Evolutionary conservation across 2,797 vertebrate species (phyloP).

Genomic region (Hippocampus kuda): DNA sequence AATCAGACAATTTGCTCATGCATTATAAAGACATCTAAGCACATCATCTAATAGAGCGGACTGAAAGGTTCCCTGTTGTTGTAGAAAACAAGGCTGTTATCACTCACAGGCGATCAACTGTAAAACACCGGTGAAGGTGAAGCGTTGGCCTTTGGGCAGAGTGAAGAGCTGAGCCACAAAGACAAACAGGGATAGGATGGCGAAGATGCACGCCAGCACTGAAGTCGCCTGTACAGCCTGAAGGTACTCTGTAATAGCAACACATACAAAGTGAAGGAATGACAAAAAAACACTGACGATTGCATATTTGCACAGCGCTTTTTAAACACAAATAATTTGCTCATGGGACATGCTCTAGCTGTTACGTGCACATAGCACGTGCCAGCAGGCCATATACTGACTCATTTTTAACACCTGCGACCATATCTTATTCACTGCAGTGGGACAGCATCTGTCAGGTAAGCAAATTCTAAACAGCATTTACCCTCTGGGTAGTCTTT

Average conservation of each 20-base stretch:
- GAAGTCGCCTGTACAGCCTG: constrained; percentile 83
- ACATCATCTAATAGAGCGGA: not conserved
- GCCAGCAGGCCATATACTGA: not conserved
- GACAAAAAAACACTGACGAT: not conserved
- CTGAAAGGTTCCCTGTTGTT: constrained; percentile 14
- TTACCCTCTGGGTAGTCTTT: constrained; percentile 54
- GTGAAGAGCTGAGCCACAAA: constrained; percentile 92
- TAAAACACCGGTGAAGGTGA: constrained; percentile 81
- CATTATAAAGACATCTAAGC: not conserved
- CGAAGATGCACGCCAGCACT: constrained; percentile 85
- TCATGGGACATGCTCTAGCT: not conserved
- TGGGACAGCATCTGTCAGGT: not conserved
- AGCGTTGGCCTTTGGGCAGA: constrained; percentile 87
- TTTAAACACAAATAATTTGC: not conserved
- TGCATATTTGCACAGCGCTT: not conserved
- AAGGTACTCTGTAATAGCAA: constrained; percentile 65
- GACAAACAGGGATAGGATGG: constrained; percentile 75
- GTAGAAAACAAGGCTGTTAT: not conserved
- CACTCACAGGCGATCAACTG: constrained; percentile 92
- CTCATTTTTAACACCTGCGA: not conserved
- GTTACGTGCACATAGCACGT: not conserved
- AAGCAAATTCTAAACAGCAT: not conserved
- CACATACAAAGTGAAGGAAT: not conserved
- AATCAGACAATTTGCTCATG: not conserved
- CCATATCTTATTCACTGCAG: not conserved